Evolutionary conservation across 2,888 invertebrate species (phyloP), one percentile per base, ranked within the genome.

Genomic region (Celastrina argiolus): DNA sequence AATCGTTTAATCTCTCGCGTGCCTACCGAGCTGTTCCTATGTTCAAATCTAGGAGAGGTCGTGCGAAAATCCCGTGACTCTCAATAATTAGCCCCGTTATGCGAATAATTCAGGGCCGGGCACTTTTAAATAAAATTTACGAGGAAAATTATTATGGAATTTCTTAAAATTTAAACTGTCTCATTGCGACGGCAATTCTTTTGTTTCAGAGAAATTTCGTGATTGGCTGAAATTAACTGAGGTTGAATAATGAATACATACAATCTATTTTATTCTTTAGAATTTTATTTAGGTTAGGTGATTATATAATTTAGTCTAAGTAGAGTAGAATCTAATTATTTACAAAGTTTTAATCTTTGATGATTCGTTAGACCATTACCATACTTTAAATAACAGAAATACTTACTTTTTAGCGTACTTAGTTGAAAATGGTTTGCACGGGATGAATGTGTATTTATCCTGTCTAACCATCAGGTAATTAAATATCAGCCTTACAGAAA

Each of bases 11-110:
- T 61, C 14, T 61, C 18, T 61, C 39, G 61, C 61, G 61, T 61
- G 59, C 26, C 58, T 10, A 26, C 56, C 4, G 4, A n/a, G 34
- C 18, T 36, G 26, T 39, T 61, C 61, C 61, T 61, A 61, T 61
- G 61, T 65, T 42, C 28, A 58, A 69, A 69, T 67, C 64, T 64
- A 69, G 66, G 64, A 65, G 65, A 69, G 65, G 67, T 67, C 67
- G 65, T 51, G 64, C 63, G 66, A 66, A 67, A 66, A 67, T 56
- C 65, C 66, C 63, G 59, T 67, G 36, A 36, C 22, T 61, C 61
- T 22, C 18, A 16, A 36, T 61, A 36, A 39, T 61, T 61, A 36
- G 18, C 61, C 61, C 61, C 36, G 39, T 61, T 61, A 22, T 39
- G 39, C 61, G 34, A 51, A 22, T 16, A 59, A 59, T 59, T 61